These are phyloP conservation scores for Osmerus mordax DNA, from an alignment of 2,113 vertebrate genomes.

Conservation along the genomic window DNA sequence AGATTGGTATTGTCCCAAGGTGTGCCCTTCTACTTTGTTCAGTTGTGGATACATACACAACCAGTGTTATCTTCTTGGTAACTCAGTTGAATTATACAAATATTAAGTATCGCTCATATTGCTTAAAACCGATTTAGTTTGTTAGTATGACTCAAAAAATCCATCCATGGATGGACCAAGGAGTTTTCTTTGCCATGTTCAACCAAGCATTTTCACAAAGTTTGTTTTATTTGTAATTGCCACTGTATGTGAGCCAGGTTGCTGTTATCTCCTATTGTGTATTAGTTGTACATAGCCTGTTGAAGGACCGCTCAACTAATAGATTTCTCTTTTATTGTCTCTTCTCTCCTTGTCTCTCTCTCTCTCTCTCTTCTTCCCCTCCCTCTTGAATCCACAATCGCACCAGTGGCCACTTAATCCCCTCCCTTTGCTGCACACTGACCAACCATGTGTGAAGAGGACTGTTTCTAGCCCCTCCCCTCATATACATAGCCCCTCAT, in stretches of 20 bases:
- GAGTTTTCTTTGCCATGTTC: not conserved
- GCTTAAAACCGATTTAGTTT: too few species aligned
- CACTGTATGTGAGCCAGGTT: slow-evolving; percentile 32
- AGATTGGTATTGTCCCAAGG: too few species aligned
- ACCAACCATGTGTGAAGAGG: slow-evolving; percentile 66
- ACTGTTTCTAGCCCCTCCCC: slow-evolving; percentile 62
- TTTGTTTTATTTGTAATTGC: slow-evolving; percentile 9
- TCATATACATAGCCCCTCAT: slow-evolving; percentile 62
- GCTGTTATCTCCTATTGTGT: slow-evolving; percentile 48
- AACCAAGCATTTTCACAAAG: not conserved
- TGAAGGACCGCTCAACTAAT: slow-evolving; percentile 54
- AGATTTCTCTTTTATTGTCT: slow-evolving; percentile 64
- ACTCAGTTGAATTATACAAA: too few species aligned
- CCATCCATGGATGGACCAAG: too few species aligned
- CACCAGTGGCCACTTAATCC: slow-evolving; percentile 57
- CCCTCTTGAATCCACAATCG: slow-evolving; percentile 53
- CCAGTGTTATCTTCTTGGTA: too few species aligned
- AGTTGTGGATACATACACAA: too few species aligned
- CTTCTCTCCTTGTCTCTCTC: slow-evolving; percentile 53
- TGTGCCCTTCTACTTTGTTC: too few species aligned
- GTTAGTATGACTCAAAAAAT: too few species aligned
- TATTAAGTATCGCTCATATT: too few species aligned
- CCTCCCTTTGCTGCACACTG: slow-evolving; percentile 62
- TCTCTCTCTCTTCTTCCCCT: slow-evolving; percentile 31
- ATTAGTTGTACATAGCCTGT: slow-evolving; percentile 43